These are phyloP conservation scores for Megalops atlanticus DNA, from an alignment of 2,113 vertebrate species.

Conservation along the genomic window DNA sequence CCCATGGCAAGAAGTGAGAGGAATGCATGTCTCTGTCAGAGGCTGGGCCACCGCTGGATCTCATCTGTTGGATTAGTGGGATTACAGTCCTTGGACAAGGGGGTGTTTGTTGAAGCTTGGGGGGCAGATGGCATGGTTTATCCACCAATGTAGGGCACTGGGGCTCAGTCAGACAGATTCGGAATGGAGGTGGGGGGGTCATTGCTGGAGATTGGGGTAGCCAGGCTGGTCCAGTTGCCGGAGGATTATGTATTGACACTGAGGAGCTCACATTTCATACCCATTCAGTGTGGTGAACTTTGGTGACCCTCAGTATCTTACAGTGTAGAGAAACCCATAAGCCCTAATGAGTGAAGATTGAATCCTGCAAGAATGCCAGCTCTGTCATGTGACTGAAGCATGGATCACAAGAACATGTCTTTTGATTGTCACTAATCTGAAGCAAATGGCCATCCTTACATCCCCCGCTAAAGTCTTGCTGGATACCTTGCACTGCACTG, in stretches of 20 bases:
- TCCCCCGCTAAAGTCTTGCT: too few species aligned
- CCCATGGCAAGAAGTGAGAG: neutral
- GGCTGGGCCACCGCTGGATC: conserved; percentile 1
- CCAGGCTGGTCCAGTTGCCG: neutral
- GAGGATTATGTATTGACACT: neutral
- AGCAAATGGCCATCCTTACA: too few species aligned
- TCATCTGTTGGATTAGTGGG: conserved; percentile 22
- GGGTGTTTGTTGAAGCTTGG: conserved; percentile 18
- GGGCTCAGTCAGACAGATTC: neutral
- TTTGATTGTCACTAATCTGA: too few species aligned
- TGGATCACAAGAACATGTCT: too few species aligned
- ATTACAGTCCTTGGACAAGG: conserved; percentile 17
- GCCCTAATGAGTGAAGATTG: neutral
- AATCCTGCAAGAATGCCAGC: neutral
- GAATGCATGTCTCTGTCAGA: neutral
- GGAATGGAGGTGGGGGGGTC: conserved; percentile 10
- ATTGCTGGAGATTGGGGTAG: conserved; percentile 21
- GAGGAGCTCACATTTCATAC: neutral
- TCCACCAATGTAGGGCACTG: conserved; percentile 24
- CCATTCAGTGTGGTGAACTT: neutral
- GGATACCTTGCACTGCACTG: too few species aligned
- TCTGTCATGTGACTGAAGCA: too few species aligned
- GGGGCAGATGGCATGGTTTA: conserved; percentile 35
- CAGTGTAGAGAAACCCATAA: neutral
- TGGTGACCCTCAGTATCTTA: neutral